These are phyloP conservation scores for Oceanites oceanicus DNA, from an alignment of 2,113 vertebrate genomes.

Conservation along the genomic window DNA sequence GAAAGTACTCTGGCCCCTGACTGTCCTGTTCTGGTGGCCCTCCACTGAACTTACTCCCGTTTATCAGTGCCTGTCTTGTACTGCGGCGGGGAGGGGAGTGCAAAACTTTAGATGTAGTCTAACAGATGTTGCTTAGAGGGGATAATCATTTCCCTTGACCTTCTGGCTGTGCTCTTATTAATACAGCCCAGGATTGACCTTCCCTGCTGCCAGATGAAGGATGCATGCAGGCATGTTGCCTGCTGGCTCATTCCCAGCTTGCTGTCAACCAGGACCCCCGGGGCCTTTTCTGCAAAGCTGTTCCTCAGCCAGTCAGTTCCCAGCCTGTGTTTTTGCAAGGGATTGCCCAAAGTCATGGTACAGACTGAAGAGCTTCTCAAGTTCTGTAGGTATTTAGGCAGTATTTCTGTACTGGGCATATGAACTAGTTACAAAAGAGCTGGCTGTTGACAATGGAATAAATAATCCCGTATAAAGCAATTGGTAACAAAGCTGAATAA, in stretches of 20 bases:
- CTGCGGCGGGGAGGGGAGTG: not conserved
- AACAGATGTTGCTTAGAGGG: not conserved
- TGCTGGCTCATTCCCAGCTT: not conserved
- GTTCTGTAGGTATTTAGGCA: not conserved
- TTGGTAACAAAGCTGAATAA: not conserved
- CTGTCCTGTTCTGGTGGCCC: not conserved
- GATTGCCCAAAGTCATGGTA: not conserved
- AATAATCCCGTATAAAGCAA: not conserved
- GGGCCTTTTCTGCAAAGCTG: not conserved
- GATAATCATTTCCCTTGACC: not conserved
- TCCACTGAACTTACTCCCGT: accelerated
- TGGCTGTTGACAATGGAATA: not conserved
- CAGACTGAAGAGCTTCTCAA: not conserved
- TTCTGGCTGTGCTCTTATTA: not conserved
- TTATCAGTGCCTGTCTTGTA: not conserved
- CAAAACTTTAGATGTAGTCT: not conserved
- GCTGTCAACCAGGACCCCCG: not conserved
- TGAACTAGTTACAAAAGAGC: not conserved
- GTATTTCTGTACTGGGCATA: not conserved
- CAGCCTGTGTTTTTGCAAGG: not conserved
- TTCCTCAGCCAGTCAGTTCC: not conserved
- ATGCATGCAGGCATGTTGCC: not conserved
- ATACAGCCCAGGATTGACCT: not conserved
- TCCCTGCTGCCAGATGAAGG: not conserved
- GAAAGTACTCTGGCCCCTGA: not conserved